These are phyloP conservation scores for Orchesella flavescens DNA, from an alignment of 2,888 invertebrate genomes.

Conservation along the genomic window DNA sequence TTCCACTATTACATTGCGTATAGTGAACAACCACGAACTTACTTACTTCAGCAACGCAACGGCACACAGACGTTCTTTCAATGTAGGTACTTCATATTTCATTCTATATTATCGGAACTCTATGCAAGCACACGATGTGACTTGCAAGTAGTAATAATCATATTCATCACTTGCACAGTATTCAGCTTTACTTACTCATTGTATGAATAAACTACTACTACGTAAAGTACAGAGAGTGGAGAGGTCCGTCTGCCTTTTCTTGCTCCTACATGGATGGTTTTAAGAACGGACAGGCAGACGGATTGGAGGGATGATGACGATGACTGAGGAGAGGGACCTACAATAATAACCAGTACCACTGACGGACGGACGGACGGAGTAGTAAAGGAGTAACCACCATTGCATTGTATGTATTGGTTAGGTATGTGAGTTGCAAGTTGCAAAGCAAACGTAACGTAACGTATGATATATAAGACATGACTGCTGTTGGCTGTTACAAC, in stretches of 20 bases:
- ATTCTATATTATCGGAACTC: background rate
- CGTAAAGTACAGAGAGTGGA: background rate
- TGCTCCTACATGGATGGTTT: conserved; percentile 6
- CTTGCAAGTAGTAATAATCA: conserved; percentile 13
- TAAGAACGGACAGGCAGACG: conserved; percentile 31
- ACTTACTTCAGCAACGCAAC: background rate
- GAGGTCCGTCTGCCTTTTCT: conserved; percentile 22
- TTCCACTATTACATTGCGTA: background rate
- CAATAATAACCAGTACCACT: background rate
- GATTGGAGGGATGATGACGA: conserved; percentile 46
- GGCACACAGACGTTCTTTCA: background rate
- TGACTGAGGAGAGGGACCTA: conserved; percentile 32
- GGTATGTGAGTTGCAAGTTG: background rate
- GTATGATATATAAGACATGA: background rate
- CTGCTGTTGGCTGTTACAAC: too few species aligned
- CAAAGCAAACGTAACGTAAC: background rate
- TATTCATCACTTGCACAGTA: background rate
- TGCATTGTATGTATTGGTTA: conserved; percentile 2
- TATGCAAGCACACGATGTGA: background rate
- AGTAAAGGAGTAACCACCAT: conserved; percentile 17
- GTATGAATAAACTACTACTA: background rate
- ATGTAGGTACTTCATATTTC: conserved; percentile 14
- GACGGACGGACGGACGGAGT: conserved; percentile 2
- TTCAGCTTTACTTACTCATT: background rate
- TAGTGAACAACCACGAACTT: background rate